Base-by-base conservation (phyloP, 1,140 invertebrate genomes). In the Drosophila dunni region DNA sequence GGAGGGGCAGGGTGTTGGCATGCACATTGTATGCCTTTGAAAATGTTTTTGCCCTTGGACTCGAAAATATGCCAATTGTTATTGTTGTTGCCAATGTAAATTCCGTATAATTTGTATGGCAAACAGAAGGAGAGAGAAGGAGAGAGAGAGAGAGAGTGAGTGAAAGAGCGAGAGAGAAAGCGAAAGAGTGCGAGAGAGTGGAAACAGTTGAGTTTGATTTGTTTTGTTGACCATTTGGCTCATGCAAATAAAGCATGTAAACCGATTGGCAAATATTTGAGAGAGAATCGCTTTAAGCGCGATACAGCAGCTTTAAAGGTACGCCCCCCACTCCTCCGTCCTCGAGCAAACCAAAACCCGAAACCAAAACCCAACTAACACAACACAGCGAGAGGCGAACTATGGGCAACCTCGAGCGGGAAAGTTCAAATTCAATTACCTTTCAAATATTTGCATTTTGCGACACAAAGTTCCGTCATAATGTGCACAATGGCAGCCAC, bases 361-460 rank as follows among this genome's bases (percentile, higher is more conserved):
- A 48, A 69, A 51, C n/a, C 36, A 17, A 24, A 46, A 9, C 45
- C 10, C 7, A 46, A 62, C 56, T 42, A 38, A 8, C 17, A 45
- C 36, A 54, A 61, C 46, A 66, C 54, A 58, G 20, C 46, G 34
- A 34, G 40, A 45, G 42, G 67, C 44, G 58, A 72, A 78, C 64
- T 64, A 83, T 75, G 48, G 63, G 11, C 50, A 85, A 78, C 64
- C 64, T 85, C 78, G 78, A 79, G 76, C 83, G 83, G 61, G 68
- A 88, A 89, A 88, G 81, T 89, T 89, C 85, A 89, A 89, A 89
- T 89, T 89, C 84, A 89, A 89, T 89, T 89, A 89, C 84, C 84
- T 89, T 89, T 89, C 84, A 89, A 89, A 89, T 89, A 89, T 89
- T 89, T 89, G 85, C 84, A 89, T 89, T 89, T 89, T 89, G 84